Conservation (phyloP, 2,797 vertebrate genomes). For the Ciconia nigra region DNA sequence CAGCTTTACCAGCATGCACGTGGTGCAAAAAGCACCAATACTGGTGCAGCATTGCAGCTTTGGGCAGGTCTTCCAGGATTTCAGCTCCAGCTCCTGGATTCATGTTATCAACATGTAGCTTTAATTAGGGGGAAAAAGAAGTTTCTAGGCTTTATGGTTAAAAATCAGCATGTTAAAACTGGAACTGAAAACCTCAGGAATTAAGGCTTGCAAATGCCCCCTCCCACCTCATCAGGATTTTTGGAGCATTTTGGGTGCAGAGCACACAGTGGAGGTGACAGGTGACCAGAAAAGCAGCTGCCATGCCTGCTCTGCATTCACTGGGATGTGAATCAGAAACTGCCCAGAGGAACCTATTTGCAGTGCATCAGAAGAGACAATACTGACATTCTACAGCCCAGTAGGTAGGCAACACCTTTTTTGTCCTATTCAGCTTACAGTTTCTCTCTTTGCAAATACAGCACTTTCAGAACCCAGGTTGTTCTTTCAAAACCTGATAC, state of each 20-base stretch:
- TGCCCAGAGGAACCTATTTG: neutral
- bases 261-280: neutral
- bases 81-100: neutral
- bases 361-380: neutral
- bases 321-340: neutral
- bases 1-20: neutral
- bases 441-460: neutral
- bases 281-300: neutral
- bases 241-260: neutral
- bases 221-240: neutral
- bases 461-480: neutral
- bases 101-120: neutral
- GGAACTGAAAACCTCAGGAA: neutral
- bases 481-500: neutral
- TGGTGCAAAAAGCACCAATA: neutral
- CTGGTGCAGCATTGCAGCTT: neutral
- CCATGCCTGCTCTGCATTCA: neutral
- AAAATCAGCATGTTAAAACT: neutral
- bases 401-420: neutral
- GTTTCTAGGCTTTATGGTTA: neutral
- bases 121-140: neutral
- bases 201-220: neutral
- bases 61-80: neutral
- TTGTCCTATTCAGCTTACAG: neutral
- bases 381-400: neutral